phyloP scores from a whole-genome alignment of 2,888 invertebrate genomes.

The Stramonita haemastoma region DNA sequence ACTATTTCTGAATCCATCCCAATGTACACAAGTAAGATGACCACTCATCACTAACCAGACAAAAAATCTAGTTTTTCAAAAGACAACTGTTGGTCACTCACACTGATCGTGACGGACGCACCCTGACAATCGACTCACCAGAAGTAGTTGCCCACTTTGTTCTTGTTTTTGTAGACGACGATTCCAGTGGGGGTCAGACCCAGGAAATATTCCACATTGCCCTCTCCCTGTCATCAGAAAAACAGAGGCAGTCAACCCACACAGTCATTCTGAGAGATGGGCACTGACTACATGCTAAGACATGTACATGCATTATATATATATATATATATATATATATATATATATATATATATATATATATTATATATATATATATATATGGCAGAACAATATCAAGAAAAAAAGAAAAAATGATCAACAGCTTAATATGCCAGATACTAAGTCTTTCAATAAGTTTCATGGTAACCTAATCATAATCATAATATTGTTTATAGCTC shows the following conservation, averaged over 20 bases:
- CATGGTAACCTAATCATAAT: no score
- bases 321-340: no score
- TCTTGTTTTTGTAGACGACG: slow-evolving; percentile 94
- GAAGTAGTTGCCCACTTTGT: slow-evolving; percentile 97
- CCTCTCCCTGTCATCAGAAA: slow-evolving; percentile 82
- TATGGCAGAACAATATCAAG: no score
- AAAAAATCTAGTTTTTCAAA: background rate
- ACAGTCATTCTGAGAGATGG: no score
- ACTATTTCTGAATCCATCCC: background rate
- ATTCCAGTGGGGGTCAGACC: slow-evolving; percentile 97
- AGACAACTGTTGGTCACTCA: background rate
- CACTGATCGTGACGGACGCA: background rate
- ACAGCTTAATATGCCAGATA: no score
- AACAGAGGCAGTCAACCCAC: background rate
- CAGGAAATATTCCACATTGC: slow-evolving; percentile 96
- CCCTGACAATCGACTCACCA: slow-evolving; percentile 82
- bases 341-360: no score
- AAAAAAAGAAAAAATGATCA: no score
- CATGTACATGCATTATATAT: no score
- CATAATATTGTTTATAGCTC: no score
- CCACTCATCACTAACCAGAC: background rate
- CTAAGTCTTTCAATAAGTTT: no score
- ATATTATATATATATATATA: no score
- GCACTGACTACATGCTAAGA: no score
- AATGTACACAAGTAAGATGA: background rate